These are phyloP conservation scores for Gambusia affinis DNA, from an alignment of 2,113 vertebrate genomes.

Conservation along the genomic window DNA sequence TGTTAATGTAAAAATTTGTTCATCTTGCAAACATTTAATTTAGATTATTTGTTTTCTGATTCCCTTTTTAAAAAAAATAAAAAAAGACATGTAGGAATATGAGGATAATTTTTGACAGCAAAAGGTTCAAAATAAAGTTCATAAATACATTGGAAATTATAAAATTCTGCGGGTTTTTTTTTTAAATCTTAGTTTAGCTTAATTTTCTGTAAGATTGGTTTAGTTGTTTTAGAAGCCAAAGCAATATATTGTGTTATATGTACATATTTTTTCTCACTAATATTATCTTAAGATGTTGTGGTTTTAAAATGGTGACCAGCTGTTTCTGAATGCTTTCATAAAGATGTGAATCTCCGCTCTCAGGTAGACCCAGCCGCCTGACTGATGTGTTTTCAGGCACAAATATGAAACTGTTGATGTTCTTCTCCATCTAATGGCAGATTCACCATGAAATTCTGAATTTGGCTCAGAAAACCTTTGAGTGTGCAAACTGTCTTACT, in stretches of 20 bases:
- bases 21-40: background rate
- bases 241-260: too few species aligned
- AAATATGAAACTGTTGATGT: conserved; percentile 10
- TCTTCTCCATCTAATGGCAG: conserved; percentile 22
- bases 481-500: background rate
- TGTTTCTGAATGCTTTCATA: background rate
- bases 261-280: background rate
- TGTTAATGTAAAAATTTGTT: background rate
- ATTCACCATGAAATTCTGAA: conserved; percentile 21
- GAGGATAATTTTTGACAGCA: too few species aligned
- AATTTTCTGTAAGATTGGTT: background rate
- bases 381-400: background rate
- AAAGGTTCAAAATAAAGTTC: background rate
- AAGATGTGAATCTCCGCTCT: background rate
- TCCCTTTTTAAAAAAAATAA: background rate
- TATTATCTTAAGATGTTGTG: background rate
- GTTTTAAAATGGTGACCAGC: too few species aligned
- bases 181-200: too few species aligned
- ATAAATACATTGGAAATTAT: background rate
- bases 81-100: too few species aligned
- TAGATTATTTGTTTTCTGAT: background rate
- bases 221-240: background rate
- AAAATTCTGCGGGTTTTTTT: too few species aligned
- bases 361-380: background rate
- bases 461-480: background rate